Percentiles rank a stretch among this genome's conserved stretches.
Conservation (phyloP, 2,113 vertebrate genomes). For the Scortum barcoo region DNA sequence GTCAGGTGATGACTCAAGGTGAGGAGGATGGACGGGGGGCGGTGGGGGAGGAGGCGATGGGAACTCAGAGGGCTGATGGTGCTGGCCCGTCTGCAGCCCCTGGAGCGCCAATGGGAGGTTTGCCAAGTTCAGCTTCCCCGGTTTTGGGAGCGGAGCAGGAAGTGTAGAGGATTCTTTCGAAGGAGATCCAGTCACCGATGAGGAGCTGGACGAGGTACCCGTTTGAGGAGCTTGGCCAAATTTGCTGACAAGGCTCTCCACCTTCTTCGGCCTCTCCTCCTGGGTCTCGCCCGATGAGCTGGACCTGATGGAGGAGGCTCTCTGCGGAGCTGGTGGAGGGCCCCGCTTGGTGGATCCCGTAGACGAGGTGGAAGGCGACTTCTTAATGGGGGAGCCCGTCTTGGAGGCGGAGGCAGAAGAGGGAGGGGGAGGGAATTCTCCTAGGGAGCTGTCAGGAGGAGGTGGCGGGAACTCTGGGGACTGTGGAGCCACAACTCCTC, state of each 20-base stretch:
- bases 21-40: conserved; percentile 73
- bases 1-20: conserved; percentile 83
- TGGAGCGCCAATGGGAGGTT: conserved; percentile 89
- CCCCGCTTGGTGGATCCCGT: conserved; percentile 90
- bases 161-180: conserved; percentile 85
- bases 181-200: conserved; percentile 85
- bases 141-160: conserved; percentile 90
- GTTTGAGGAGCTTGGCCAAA: conserved; percentile 87
- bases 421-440: conserved; percentile 85
- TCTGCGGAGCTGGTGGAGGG: conserved; percentile 93
- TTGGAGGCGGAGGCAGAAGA: conserved; percentile 79
- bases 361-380: conserved; percentile 81
- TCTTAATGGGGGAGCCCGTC: conserved; percentile 91
- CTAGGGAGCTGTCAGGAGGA: conserved; percentile 89
- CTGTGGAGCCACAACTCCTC: conserved; percentile 77
- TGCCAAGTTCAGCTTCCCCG: conserved; percentile 93
- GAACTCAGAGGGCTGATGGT: conserved; percentile 87
- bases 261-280: conserved; percentile 91
- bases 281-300: conserved; percentile 83
- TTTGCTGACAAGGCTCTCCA: conserved; percentile 93
- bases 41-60: conserved; percentile 92
- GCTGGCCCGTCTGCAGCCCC: conserved; percentile 79
- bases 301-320: conserved; percentile 94
- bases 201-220: conserved; percentile 79
- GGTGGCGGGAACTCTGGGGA: conserved; percentile 96